Percentiles rank a stretch among this genome's conserved stretches.
Evolutionary conservation across 2,888 invertebrate species (phyloP).

Genomic region (Cyclophora punctaria): DNA sequence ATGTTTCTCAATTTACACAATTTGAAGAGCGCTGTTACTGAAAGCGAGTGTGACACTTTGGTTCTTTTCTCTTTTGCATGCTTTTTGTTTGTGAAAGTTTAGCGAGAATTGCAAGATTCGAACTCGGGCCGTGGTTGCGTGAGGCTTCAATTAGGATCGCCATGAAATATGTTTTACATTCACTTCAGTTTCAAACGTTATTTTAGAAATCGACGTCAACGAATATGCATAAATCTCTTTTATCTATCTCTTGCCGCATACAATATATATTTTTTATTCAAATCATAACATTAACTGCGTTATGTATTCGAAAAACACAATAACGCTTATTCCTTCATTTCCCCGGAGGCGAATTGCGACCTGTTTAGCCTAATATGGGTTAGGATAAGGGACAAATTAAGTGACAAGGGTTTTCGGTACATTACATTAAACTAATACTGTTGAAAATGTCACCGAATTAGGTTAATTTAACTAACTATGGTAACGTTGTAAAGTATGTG

Average conservation of each 20-base stretch:
- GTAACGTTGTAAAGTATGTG: too few relatives aligned
- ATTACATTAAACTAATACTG: constrained; percentile 8
- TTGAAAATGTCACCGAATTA: constrained; percentile 8
- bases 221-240: too few relatives aligned
- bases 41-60: too few relatives aligned
- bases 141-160: constrained; percentile 1
- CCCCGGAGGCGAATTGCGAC: constrained; percentile 16
- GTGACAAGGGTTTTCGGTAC: constrained; percentile 16
- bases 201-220: too few relatives aligned
- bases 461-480: background rate
- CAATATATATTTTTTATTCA: constrained; percentile 2
- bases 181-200: too few relatives aligned
- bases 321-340: constrained; percentile 16
- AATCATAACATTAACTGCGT: background rate
- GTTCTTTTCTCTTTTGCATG: too few relatives aligned
- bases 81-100: too few relatives aligned
- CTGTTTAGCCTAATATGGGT: constrained; percentile 19
- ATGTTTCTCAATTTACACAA: too few relatives aligned
- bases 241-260: too few relatives aligned
- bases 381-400: constrained; percentile 21
- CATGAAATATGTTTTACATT: background rate
- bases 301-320: constrained; percentile 13
- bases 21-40: too few relatives aligned
- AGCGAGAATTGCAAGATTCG: too few relatives aligned
- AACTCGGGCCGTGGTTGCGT: background rate